Evolutionary conservation across 2,888 invertebrate species (phyloP).

Genomic region (Lamellibrachia columna): DNA sequence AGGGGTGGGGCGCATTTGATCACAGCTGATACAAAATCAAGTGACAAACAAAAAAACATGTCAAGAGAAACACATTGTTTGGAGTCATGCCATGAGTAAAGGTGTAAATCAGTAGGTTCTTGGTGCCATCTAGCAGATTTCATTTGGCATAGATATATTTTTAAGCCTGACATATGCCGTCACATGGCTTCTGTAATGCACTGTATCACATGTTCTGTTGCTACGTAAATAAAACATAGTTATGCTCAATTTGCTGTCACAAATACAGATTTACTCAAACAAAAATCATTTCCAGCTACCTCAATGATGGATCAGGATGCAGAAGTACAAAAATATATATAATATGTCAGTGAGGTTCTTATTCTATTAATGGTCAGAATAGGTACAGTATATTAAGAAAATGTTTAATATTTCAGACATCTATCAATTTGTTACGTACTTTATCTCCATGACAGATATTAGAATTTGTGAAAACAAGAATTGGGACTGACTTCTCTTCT

Average conservation of each 20-base stretch:
- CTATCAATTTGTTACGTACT: neutral
- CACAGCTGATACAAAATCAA: neutral
- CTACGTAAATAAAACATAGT: too few relatives aligned
- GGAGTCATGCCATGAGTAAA: neutral
- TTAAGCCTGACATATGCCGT: neutral
- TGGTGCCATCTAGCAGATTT: neutral
- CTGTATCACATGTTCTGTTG: too few relatives aligned
- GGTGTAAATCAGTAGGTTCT: neutral
- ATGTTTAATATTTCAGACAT: neutral
- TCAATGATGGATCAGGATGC: neutral
- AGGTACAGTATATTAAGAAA: neutral
- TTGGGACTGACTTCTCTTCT: neutral
- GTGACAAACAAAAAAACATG: neutral
- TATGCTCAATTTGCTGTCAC: too few relatives aligned
- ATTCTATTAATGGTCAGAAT: neutral
- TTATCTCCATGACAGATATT: neutral
- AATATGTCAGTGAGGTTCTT: neutral
- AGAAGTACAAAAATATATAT: neutral
- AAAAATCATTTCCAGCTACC: too few relatives aligned
- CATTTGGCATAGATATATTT: neutral
- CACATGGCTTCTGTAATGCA: too few relatives aligned
- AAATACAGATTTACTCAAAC: too few relatives aligned
- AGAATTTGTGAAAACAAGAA: slow-evolving; percentile 16
- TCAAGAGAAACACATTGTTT: neutral
- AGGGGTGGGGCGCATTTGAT: too few relatives aligned